A percentile compares a stretch with the other conserved stretches of the same genome.
These are phyloP conservation scores for Bombus turneri DNA, from an alignment of 1,140 invertebrate genomes.

Conservation along the genomic window DNA sequence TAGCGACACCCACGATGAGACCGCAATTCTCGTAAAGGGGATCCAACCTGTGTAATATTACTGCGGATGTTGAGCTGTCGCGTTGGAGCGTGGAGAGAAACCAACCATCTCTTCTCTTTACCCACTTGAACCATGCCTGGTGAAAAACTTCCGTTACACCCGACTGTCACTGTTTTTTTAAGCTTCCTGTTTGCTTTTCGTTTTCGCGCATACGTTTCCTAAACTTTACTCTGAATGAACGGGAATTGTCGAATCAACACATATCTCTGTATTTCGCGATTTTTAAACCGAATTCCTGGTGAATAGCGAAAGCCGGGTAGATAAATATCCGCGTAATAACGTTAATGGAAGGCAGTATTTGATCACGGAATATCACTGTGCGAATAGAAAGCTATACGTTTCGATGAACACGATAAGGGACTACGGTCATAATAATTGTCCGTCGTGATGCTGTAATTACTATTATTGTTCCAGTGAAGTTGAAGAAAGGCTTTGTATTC, in stretches of 20 bases:
- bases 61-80: slow-evolving; percentile 53
- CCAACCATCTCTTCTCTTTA: slow-evolving; percentile 33
- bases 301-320: slow-evolving; percentile 39
- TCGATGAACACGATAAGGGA: slow-evolving; percentile 8
- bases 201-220: slow-evolving; percentile 35
- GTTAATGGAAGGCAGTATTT: slow-evolving; percentile 65
- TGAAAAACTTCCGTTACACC: slow-evolving; percentile 60
- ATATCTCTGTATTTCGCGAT: slow-evolving; percentile 30
- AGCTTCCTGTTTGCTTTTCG: slow-evolving; percentile 45
- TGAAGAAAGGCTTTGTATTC: slow-evolving; percentile 21
- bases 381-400: slow-evolving; percentile 56
- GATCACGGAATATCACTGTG: slow-evolving; percentile 54
- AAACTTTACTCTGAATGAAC: not conserved
- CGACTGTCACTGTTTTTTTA: slow-evolving; percentile 56
- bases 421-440: slow-evolving; percentile 39
- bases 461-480: slow-evolving; percentile 1
- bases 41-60: slow-evolving; percentile 51
- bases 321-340: slow-evolving; percentile 64
- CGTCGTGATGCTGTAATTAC: slow-evolving; percentile 30
- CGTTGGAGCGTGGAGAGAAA: slow-evolving; percentile 57
- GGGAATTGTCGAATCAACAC: slow-evolving; percentile 9
- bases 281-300: slow-evolving; percentile 49
- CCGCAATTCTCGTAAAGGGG: slow-evolving; percentile 70
- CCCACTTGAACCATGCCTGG: slow-evolving; percentile 40
- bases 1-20: slow-evolving; percentile 41